Percentiles rank a stretch among this genome's conserved stretches.
These are phyloP conservation scores for Pelobates cultripes DNA, from an alignment of 2,797 vertebrate species.

Conservation along the genomic window DNA sequence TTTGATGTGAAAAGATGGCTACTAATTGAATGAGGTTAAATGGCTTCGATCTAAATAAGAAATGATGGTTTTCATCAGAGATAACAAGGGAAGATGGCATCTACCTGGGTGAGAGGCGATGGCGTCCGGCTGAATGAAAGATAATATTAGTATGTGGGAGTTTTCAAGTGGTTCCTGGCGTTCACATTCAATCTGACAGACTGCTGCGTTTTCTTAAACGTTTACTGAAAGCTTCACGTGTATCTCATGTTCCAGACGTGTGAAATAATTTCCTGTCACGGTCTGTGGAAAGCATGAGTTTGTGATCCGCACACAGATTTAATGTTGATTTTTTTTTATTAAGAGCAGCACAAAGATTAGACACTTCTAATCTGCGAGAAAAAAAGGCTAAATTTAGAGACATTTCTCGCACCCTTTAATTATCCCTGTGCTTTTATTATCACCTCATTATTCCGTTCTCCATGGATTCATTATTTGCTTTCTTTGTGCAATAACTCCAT, in stretches of 20 bases:
- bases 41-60: neutral
- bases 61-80: neutral
- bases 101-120: neutral
- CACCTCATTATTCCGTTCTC: no score
- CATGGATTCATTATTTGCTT: no score
- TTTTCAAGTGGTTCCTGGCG: neutral
- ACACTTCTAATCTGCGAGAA: neutral
- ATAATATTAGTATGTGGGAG: neutral
- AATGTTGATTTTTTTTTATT: conserved; percentile 5
- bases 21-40: neutral
- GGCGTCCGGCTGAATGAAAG: neutral
- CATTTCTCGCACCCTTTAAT: no score
- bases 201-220: conserved; percentile 11
- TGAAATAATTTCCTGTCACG: neutral
- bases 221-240: conserved; percentile 9
- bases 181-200: neutral
- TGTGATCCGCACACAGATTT: neutral
- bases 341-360: conserved; percentile 31
- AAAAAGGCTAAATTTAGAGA: conserved; percentile 24
- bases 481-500: no score
- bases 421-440: no score
- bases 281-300: neutral
- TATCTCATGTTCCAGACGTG: neutral
- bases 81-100: neutral
- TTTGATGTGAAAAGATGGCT: neutral